Evolutionary conservation across 2,888 invertebrate genomes (phyloP), one percentile per base, ranked within the genome.

Genomic region (Apamea monoglypha): DNA sequence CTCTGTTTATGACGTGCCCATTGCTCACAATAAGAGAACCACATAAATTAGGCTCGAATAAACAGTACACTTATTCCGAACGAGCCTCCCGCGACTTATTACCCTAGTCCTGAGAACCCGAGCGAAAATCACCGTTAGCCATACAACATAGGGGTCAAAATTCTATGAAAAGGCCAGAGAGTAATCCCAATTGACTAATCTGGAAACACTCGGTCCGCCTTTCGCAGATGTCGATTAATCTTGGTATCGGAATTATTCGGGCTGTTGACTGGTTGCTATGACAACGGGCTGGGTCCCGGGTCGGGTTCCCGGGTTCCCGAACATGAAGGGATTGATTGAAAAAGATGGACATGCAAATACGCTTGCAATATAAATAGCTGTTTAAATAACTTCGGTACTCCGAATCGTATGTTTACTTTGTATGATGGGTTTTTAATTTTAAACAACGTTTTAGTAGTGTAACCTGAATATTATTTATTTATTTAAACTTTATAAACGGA

Each of bases 131-230:
- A 86, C 82, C 86, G 70, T 84, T 91, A 88, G 70, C 16, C 8
- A 67, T 32, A 67, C 61, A 81, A 47, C 44, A 84, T 90, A 92
- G 76, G 82, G 90, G 78, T 69, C 78, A 83, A 81, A 82, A 74
- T 90, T 74, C 83, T 44, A 83, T 87, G 88, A 78, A 70, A 78
- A 74, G 67, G 67, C 81, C 66, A 56, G 78, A 40, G 71, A 88
- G 90, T 94, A 94, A 94, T 95, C 94, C 94, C 93, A 94, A 95
- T 94, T 94, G 95, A 95, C 94, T 96, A 96, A 96, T 96, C 95
- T 94, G 91, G 89, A 92, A 90, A 91, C 91, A 92, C 93, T 93
- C 91, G 90, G 91, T 91, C 94, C 92, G 96, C 94, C 95, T 93
- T 93, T 94, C 91, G 93, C 95, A 95, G 94, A 95, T 94, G 95